A percentile compares a stretch with the other conserved stretches of the same genome.
Conservation (phyloP, 2,888 invertebrate species). For the Tanypteryx hageni region DNA sequence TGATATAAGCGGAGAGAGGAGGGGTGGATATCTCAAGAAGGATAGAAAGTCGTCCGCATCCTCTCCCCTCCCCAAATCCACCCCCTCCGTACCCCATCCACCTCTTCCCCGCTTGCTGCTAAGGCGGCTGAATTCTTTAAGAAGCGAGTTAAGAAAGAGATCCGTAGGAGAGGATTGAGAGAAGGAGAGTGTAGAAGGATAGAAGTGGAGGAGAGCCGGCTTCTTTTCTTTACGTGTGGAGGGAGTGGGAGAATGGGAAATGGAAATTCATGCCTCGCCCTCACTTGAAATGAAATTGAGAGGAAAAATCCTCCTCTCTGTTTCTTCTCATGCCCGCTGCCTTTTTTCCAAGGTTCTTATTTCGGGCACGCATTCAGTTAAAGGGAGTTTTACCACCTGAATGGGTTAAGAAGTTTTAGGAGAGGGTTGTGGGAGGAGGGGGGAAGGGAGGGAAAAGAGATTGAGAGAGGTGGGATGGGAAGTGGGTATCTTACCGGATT, state of each 20-base stretch:
- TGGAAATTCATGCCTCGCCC: slow-evolving; percentile 39
- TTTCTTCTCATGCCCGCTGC: background rate
- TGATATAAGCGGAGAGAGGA: background rate
- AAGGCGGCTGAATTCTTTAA: slow-evolving; percentile 32
- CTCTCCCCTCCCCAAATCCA: no score
- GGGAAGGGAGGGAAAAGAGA: background rate
- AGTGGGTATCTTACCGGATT: slow-evolving; percentile 38
- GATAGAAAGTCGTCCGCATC: background rate
- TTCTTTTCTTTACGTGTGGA: background rate
- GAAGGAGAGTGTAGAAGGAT: background rate
- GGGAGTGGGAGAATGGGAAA: slow-evolving; percentile 50
- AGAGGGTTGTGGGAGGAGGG: background rate
- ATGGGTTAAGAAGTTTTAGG: slow-evolving; percentile 33
- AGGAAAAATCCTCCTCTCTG: slow-evolving; percentile 4
- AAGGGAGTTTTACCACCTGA: slow-evolving; percentile 60
- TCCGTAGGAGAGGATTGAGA: background rate
- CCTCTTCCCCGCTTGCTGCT: background rate
- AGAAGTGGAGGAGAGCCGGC: background rate
- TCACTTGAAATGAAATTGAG: slow-evolving; percentile 51
- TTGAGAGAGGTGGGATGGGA: background rate
- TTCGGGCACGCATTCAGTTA: slow-evolving; percentile 59
- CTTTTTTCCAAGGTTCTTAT: slow-evolving; percentile 26
- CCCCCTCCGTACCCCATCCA: no score
- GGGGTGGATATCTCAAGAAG: background rate
- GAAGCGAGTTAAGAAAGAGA: background rate